Base-by-base conservation (phyloP, 2,797 vertebrate species). In the Darevskia mixta region DNA sequence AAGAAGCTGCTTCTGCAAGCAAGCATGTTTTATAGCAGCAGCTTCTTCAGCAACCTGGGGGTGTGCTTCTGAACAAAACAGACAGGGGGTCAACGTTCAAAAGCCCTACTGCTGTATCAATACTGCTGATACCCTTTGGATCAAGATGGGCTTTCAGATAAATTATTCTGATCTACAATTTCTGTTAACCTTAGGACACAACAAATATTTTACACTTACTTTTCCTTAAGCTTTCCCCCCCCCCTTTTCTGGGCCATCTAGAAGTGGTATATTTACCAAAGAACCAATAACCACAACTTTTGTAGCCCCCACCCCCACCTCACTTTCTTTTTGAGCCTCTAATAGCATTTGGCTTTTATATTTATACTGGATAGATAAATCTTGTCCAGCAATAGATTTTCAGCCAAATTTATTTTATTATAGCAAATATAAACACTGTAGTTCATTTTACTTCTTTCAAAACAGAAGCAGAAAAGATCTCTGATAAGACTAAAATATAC, bases 391-490 rank as follows among this genome's bases (percentile, higher is more conserved):
- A 43, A 13, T 41, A 27, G 23, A 78, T 1, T 88, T n/a, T 25
- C 29, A 79, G 78, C 7, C 35, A n/a, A 94, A 94, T 25, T 38
- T 67, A 64, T 88, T 95, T 95, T 95, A 95, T 95, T 95, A 35
- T 58, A 89, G 76, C 61, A 20, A 77, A 2, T 85, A 86, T 43
- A 84, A 91, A 86, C 5, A 79, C 13, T 32, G 27, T 81, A 94
- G 92, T 89, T 89, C 83, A 78, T 77, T 38, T 83, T 15, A 78
- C 0, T 5, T 92, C 88, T 83, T 23, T 86, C 81, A 85, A 94
- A 92, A 87, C 41, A 67, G 45, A 66, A 91, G 8, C 7, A 38
- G 71, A 58, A 78, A 64, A 93, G 82, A 86, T 86, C 5, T 43
- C 5, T 43, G 82, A 41, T 75, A 77, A 89, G 82, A 85, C 55